Evolutionary conservation across 2,113 vertebrate species (phyloP), one percentile per base, ranked within the genome.

Genomic region (Cygnus buccinator): DNA sequence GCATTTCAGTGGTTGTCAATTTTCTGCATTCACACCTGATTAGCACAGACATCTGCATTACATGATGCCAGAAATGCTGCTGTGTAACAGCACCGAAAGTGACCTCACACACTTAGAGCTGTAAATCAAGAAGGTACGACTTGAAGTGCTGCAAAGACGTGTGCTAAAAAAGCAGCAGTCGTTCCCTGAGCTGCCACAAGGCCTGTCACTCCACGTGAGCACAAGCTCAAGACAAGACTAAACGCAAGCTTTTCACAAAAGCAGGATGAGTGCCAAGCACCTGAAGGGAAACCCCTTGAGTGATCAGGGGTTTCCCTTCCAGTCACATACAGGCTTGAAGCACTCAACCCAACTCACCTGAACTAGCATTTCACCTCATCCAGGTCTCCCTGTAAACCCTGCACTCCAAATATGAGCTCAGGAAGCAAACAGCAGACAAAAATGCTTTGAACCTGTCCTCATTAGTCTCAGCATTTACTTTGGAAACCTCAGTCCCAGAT

Each of bases 101-200:
- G 11, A 22, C 41, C 17, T 15, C 5, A 2, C 29, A 8, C 4
- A 8, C 7, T 19, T 4, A 1, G 16, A 6, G 43, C 3, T 29
- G 29, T 5, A 13, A 26, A 18, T 41, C 33, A 13, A 48, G 59
- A 22, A 61, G 21, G 13, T 61, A 23, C 59, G 6, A 33, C 2
- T 10, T 29, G 7, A 48, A 61, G 43, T 15, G 26, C 33, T 35
- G n/a, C 44, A 50, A 7, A 15, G 58, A 58, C 17, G 10, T 25
- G 13, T 37, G 57, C 74, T 48, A 28, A 35, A 35, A 35, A 13
- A 35, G 67, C 11, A 35, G 67, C 8, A 15, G 10, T 17, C 15
- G 12, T 13, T 16, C 46, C 23, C 39, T 17, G 35, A 25, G 66
- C 22, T 48, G 66, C 43, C 31, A 8, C 15, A 33, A 23, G 61